Base-by-base conservation (phyloP, 2,888 invertebrate genomes). In the Anoplius nigerrimus region DNA sequence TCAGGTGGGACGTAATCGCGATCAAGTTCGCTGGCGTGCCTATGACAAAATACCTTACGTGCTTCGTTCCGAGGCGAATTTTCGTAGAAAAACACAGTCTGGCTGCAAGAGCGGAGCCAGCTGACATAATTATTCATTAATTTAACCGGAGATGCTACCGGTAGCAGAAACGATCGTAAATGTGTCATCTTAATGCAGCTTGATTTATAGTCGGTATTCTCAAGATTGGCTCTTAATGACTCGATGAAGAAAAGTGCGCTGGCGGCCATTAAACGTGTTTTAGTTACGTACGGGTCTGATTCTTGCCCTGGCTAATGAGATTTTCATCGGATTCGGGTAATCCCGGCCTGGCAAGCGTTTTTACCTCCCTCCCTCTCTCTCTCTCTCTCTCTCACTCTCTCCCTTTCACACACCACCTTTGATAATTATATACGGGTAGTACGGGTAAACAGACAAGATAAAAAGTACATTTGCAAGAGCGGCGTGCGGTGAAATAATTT, bases 161-260 rank as follows among this genome's bases (percentile, higher is more conserved):
- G 54, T 60, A 53, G 57, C 63, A 59, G 61, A 66, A 67, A 56
- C 52, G 67, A 67, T 61, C 56, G 61, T 66, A 66, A 67, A 69
- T 61, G 67, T 59, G 53, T 46, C 34, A 22, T 42, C 52, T 20
- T 52, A 57, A 63, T 56, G 59, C 48, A 65, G 20, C 67, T 53
- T 79, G 79, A 79, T 76, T 78, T 76, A 78, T 78, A 74, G 78
- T 34, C 34, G 34, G 34, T 27, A 67, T 52, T 46, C 34, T 18
- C 65, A 66, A 74, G 71, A 78, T 78, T 74, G 71, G 69, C 69
- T 76, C 74, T 74, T 78, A 78, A 78, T 74, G 78, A 74, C 72
- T 71, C 78, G 72, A 75, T 76, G 74, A 76, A 72, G 72, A 72
- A 79, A 78, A 63, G 65, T 53, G 42, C 66, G 24, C 67, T 52